Evolutionary conservation across 2,113 vertebrate genomes (phyloP).

Genomic region (Spilogale gracilis): DNA sequence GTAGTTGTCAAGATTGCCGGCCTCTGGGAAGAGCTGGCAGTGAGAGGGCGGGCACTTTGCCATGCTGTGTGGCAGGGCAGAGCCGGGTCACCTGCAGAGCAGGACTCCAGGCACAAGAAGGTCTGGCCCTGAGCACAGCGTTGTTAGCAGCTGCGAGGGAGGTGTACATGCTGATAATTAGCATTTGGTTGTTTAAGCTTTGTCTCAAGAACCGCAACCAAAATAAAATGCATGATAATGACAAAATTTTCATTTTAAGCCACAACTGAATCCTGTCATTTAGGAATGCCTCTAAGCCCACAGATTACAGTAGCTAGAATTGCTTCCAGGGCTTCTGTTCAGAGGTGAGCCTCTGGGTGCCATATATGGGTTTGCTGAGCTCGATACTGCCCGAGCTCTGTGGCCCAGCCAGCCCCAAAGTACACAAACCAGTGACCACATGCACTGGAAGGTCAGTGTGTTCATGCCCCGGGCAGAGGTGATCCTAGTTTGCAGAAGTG

Average conservation of each 20-base stretch:
- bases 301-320: neutral
- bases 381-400: too few relatives aligned
- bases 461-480: neutral
- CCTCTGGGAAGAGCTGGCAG: neutral
- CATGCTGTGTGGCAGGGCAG: too few relatives aligned
- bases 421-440: neutral
- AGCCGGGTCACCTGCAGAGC: neutral
- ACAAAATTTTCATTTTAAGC: neutral
- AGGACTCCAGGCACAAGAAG: neutral
- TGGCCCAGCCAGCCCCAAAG: neutral
- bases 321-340: neutral
- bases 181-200: neutral
- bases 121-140: neutral
- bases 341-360: neutral
- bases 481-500: neutral
- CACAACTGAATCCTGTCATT: neutral
- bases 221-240: slow-evolving; percentile 5
- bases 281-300: neutral
- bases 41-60: neutral
- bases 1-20: neutral
- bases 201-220: neutral
- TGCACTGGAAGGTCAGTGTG: neutral
- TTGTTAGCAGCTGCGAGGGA: neutral
- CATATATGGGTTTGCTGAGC: neutral
- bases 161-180: neutral